A percentile compares a stretch with the other conserved stretches of the same genome.
Conservation (phyloP, 2,797 vertebrate species). For the Novumbra hubbsi region DNA sequence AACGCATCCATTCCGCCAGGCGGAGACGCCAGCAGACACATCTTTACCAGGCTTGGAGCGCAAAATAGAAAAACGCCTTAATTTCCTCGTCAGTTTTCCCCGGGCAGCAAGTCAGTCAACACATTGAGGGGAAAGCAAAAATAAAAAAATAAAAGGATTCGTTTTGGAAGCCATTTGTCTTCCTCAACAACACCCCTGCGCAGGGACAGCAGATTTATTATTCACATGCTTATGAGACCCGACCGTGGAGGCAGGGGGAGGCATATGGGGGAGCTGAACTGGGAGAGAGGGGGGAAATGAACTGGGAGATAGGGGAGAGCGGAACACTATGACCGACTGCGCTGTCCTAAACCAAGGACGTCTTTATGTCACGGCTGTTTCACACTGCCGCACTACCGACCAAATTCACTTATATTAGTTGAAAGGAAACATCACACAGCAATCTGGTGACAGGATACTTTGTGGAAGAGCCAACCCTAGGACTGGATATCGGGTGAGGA, state of each 20-base stretch:
- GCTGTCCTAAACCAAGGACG: conserved; percentile 46
- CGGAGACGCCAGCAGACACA: background rate
- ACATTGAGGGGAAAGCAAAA: conserved; percentile 71
- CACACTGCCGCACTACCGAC: conserved; percentile 1
- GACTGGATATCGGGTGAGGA: background rate
- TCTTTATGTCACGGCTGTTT: conserved; percentile 21
- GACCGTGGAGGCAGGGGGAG: conserved; percentile 9
- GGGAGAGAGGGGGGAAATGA: conserved; percentile 31
- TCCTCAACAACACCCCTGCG: conserved; percentile 44
- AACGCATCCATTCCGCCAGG: conserved; percentile 34
- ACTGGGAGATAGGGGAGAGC: conserved; percentile 29
- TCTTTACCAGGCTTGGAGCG: background rate
- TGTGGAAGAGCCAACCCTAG: background rate
- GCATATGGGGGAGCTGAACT: conserved; percentile 21
- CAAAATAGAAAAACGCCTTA: conserved; percentile 22
- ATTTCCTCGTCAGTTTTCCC: conserved; percentile 40
- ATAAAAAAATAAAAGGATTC: conserved; percentile 68
- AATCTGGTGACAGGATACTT: no score
- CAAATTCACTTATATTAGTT: background rate
- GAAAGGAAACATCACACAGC: background rate
- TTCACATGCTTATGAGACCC: conserved; percentile 49
- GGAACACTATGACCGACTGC: conserved; percentile 34
- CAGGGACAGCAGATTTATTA: conserved; percentile 57
- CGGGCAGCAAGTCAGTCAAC: conserved; percentile 60
- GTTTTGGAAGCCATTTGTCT: conserved; percentile 56